Base-by-base conservation (phyloP, 1,140 invertebrate species). In the Nasonia longicornis region DNA sequence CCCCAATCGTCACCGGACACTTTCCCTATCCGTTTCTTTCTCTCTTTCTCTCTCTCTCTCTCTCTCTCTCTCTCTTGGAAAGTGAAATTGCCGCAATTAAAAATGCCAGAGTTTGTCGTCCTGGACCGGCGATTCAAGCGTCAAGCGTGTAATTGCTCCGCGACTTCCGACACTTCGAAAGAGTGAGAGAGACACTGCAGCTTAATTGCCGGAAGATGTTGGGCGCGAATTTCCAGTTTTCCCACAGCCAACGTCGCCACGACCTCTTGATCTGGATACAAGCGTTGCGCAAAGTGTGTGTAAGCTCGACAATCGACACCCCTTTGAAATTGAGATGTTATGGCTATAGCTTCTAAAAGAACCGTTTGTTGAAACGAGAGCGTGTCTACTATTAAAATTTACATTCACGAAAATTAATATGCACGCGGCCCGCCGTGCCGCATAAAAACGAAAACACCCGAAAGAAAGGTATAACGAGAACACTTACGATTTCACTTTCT, bases 401-500 rank as follows among this genome's bases (percentile, higher is more conserved):
- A 70, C 4, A 26, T 48, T 26, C 38, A 20, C 38, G 42, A 45
- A 72, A 72, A 72, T 72, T 72, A 38, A 70, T 16, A 16, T 16
- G 52, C 52, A 16, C 52, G 52, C 20, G 26, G 26, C 26, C 26
- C 1, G 26, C 20, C 38, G 64, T 26, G 45, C 45, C 45, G 6
- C 16, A 35, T 14, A 35, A 35, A 20, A 38, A 70, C 16, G 31
- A 35, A 70, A 70, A 58, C 2, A 2, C 6, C 20, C 52, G 20
- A 58, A 58, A 58, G 16, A 58, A 58, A 20, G 0, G 20, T 35
- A 26, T 26, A 42, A 72, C 22, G 35, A 42, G 16, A 79, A 79
- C 48, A 64, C 16, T 67, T 74, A 20, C 26, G 35, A 48, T 73
- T 73, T 74, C 58, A 80, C 70, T 73, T 80, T 80, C 70, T 66